Evolutionary conservation across 2,797 vertebrate genomes (phyloP).

Genomic region (Melanotaenia maccullochi): DNA sequence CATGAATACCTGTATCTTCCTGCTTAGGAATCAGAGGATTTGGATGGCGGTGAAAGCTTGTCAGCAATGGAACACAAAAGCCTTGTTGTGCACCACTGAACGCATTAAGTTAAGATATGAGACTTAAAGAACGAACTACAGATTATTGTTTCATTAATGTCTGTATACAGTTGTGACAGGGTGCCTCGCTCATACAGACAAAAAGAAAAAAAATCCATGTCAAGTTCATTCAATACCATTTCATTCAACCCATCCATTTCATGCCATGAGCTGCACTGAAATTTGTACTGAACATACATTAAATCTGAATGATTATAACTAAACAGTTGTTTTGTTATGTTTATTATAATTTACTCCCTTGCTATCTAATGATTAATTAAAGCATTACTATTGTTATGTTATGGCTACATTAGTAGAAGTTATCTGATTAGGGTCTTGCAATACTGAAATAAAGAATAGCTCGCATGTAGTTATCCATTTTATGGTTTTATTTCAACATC

Average conservation of each 20-base stretch:
- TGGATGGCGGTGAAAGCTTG: slow-evolving; percentile 75
- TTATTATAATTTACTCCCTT: no score
- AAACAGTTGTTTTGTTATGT: not conserved
- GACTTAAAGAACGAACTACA: slow-evolving; percentile 9
- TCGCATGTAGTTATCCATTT: no score
- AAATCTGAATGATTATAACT: not conserved
- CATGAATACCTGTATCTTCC: slow-evolving; percentile 73
- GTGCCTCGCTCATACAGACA: not conserved
- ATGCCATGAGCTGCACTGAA: not conserved
- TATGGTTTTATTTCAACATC: not conserved
- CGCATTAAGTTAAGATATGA: slow-evolving; percentile 23
- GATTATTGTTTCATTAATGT: slow-evolving; percentile 10
- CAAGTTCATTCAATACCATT: not conserved
- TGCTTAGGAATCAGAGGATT: slow-evolving; percentile 75
- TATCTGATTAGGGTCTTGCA: no score
- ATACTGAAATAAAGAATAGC: no score
- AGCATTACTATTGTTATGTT: no score
- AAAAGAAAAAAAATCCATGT: not conserved
- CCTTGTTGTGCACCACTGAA: slow-evolving; percentile 48
- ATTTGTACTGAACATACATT: not conserved
- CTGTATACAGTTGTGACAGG: not conserved
- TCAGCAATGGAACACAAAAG: slow-evolving; percentile 66
- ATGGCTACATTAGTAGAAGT: no score
- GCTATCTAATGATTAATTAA: no score
- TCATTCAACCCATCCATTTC: not conserved